Base-by-base conservation (phyloP, 2,888 invertebrate species). In the Acleris laterana region DNA sequence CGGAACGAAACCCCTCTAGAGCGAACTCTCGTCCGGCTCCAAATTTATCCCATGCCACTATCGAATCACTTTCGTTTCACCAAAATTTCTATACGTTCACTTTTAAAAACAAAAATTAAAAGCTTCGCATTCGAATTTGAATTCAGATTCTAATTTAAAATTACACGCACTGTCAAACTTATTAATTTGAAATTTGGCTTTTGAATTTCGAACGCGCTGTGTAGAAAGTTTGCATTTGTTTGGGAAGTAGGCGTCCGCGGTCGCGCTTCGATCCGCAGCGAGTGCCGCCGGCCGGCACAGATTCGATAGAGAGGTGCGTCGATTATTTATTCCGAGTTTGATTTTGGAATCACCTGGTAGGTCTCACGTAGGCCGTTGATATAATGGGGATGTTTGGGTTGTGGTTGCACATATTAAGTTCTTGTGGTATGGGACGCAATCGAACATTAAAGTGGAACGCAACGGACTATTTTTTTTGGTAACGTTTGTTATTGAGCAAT, bases 141-240 rank as follows among this genome's bases (percentile, higher is more conserved):
- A 70, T 70, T 73, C 63, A 49, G 70, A 71, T 73, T 70, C 60
- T 49, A 74, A 74, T 74, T 65, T 61, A 42, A 56, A 62, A 69
- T 62, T 49, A 28, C 46, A 32, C 42, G 46, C 56, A 55, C 56
- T 50, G 20, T 19, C 51, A n/a, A 49, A 61, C 48, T 50, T 48
- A 52, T 53, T 67, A 44, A 32, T 63, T 58, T 50, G 52, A 46
- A 61, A 61, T 66, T 46, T 60, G 3, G 16, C 60, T 64, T 62
- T 57, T 65, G 52, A 59, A 55, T 63, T 68, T 61, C 63, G 62
- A 79, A 76, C 81, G 80, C 76, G 79, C 76, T 80, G 75, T 82
- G 80, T 89, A 89, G 90, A 91, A 91, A 91, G 89, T 83, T 76
- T 73, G 80, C 80, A 81, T 84, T 82, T 38, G 38, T 38, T 83